Conservation (phyloP, 2,888 invertebrate genomes). For the Callimorpha dominula region DNA sequence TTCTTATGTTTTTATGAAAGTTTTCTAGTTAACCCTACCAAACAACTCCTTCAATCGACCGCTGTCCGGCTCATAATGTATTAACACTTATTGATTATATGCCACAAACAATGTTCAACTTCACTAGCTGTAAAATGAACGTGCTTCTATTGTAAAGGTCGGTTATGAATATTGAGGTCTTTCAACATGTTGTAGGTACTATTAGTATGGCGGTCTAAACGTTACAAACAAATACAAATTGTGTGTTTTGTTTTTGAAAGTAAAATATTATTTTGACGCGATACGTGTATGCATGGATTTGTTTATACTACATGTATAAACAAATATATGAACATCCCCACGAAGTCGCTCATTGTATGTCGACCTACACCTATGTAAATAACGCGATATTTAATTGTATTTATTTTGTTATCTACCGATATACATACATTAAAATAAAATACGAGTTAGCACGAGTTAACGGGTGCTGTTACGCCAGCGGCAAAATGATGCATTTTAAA, state of each 20-base stretch:
- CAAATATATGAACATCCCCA: background rate
- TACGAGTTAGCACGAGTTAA: too few relatives aligned
- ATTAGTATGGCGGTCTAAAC: background rate
- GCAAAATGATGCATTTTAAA: too few relatives aligned
- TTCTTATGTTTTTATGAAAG: constrained; percentile 41
- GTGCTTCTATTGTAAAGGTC: background rate
- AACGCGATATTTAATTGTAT: background rate
- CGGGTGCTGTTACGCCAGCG: too few relatives aligned
- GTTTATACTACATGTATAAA: too few relatives aligned
- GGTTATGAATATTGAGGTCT: constrained; percentile 3
- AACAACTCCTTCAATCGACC: constrained; percentile 41
- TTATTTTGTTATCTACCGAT: background rate
- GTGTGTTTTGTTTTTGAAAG: background rate
- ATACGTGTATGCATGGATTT: background rate
- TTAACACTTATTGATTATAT: constrained; percentile 47
- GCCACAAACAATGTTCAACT: constrained; percentile 21
- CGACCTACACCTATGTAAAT: background rate
- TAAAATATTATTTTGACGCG: background rate
- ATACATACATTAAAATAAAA: too few relatives aligned
- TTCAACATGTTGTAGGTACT: background rate
- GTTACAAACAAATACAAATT: background rate
- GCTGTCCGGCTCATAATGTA: constrained; percentile 42
- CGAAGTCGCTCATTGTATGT: background rate
- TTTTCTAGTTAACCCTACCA: constrained; percentile 41
- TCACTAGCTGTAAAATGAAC: constrained; percentile 19